Conservation (phyloP, 2,113 vertebrate species). For the Lampris incognitus region DNA sequence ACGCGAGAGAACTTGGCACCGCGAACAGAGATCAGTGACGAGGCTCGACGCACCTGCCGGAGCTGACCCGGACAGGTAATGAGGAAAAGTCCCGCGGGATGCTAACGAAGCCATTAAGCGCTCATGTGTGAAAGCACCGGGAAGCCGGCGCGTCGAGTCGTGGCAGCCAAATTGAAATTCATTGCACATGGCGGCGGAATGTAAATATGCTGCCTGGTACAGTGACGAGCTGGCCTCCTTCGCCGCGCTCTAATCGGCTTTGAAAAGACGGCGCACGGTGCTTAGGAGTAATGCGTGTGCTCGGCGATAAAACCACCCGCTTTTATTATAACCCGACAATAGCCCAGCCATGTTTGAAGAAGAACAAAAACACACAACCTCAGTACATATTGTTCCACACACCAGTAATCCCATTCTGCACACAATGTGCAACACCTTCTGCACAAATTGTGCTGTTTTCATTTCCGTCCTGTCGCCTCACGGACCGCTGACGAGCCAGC, state of each 20-base stretch:
- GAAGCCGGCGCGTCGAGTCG: conserved; percentile 58
- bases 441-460: conserved; percentile 2
- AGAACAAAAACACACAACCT: conserved; percentile 63
- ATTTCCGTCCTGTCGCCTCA: neutral
- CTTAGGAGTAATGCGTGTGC: conserved; percentile 69
- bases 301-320: conserved; percentile 74
- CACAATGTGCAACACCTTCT: conserved; percentile 23
- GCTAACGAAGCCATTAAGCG: conserved; percentile 73
- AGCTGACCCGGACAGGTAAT: conserved; percentile 77
- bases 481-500: neutral
- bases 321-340: conserved; percentile 77
- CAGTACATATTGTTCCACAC: conserved; percentile 42
- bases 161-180: conserved; percentile 71
- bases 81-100: conserved; percentile 70
- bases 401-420: conserved; percentile 40
- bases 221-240: conserved; percentile 71
- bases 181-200: conserved; percentile 65
- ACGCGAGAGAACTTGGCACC: conserved; percentile 47
- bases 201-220: conserved; percentile 75
- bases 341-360: conserved; percentile 65
- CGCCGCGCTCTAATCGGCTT: conserved; percentile 72
- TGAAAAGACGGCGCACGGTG: conserved; percentile 71
- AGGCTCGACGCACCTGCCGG: conserved; percentile 73
- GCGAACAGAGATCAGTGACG: conserved; percentile 65
- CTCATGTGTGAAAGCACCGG: conserved; percentile 71